These are phyloP conservation scores for Fregetta grallaria DNA, from an alignment of 2,113 vertebrate species.

Conservation along the genomic window DNA sequence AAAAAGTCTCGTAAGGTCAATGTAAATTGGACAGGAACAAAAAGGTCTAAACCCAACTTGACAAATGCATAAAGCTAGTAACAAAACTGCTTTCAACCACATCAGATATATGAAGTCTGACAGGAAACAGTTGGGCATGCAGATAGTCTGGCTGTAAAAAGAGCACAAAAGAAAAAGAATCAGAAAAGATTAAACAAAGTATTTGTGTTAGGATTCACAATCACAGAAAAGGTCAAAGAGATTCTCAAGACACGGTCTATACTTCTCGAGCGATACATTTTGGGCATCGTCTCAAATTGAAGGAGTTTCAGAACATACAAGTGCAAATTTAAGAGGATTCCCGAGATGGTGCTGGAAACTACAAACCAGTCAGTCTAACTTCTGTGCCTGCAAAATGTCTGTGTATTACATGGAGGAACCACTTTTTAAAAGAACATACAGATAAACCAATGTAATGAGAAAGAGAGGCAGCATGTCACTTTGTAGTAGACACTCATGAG, in stretches of 20 bases:
- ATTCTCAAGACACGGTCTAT: not conserved
- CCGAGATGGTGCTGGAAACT: not conserved
- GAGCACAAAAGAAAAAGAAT: not conserved
- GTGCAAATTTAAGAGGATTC: not conserved
- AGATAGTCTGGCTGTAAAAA: not conserved
- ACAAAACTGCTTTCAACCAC: slow-evolving; percentile 25
- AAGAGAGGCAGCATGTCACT: not conserved
- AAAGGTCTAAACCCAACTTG: not conserved
- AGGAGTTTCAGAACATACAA: not conserved
- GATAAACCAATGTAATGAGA: not conserved
- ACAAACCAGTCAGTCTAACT: not conserved
- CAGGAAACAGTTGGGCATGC: slow-evolving; percentile 13
- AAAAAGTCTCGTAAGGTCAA: not conserved
- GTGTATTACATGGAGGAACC: not conserved
- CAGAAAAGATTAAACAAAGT: slow-evolving; percentile 2
- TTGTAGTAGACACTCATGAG: accelerated
- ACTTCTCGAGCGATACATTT: not conserved
- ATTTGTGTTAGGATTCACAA: slow-evolving; percentile 2
- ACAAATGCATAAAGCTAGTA: not conserved
- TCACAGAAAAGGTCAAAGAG: not conserved
- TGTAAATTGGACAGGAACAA: not conserved
- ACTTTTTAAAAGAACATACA: not conserved
- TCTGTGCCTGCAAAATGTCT: not conserved
- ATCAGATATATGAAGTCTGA: not conserved
- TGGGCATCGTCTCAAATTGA: not conserved